phyloP scores from a whole-genome alignment of 1,140 invertebrate species.

The Galleria mellonella region DNA sequence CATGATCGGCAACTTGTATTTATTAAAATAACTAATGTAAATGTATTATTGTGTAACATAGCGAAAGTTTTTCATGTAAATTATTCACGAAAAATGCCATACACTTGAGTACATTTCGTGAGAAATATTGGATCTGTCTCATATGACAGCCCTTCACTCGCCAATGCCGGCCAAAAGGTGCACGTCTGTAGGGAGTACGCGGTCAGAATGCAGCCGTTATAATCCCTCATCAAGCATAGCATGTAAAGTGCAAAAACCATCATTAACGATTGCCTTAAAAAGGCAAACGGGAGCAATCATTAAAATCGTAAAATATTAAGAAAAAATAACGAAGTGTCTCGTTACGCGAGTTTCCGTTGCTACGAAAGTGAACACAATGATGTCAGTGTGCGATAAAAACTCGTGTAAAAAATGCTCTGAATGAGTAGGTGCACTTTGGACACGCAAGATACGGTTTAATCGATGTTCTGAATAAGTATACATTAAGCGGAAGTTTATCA shows the following conservation, averaged over 20 bases:
- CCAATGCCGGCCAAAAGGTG: constrained; percentile 26
- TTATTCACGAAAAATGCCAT: constrained; percentile 37
- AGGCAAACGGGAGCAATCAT: constrained; percentile 66
- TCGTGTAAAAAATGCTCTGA: constrained; percentile 53
- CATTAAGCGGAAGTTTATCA: constrained; percentile 48
- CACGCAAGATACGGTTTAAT: constrained; percentile 40
- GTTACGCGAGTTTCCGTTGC: constrained; percentile 66
- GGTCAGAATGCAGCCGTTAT: constrained; percentile 51
- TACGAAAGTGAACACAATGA: constrained; percentile 67
- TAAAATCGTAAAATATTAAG: constrained; percentile 64
- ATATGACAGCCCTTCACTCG: constrained; percentile 64
- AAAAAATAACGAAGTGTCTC: constrained; percentile 53
- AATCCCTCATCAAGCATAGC: constrained; percentile 62
- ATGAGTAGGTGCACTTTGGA: constrained; percentile 39
- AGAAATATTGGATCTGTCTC: constrained; percentile 53
- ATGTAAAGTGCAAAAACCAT: constrained; percentile 63
- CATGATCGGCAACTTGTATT: constrained; percentile 54
- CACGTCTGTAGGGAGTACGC: constrained; percentile 26
- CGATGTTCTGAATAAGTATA: constrained; percentile 25
- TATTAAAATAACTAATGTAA: constrained; percentile 43
- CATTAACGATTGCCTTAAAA: constrained; percentile 70
- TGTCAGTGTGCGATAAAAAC: constrained; percentile 55
- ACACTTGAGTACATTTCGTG: constrained; percentile 47
- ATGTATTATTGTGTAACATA: constrained; percentile 22
- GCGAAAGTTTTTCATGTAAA: neutral